Base-by-base conservation (phyloP, 1,140 invertebrate genomes). In the Brachionus rubens region DNA sequence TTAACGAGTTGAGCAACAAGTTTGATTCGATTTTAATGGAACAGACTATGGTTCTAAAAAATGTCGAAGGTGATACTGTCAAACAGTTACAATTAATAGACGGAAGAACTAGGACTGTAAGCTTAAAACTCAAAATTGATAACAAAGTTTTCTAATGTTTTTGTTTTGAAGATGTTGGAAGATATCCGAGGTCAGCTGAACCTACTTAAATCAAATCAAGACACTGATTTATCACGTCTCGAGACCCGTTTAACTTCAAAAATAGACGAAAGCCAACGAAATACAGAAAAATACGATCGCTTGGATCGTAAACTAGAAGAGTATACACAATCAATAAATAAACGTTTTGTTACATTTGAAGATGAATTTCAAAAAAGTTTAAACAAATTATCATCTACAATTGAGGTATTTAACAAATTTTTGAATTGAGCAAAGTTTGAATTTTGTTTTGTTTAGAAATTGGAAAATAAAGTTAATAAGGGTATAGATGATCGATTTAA, bases 31-130 rank as follows among this genome's bases (percentile, higher is more conserved):
- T 76, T 9, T 56, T 76, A 43, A 56, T 33, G 21, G 72, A 76
- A 33, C 72, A 76, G 33, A 76, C 72, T 16, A 76, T 76, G 48
- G 72, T 76, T 1, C 24, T 76, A 16, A 76, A 76, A 47, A 76
- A 76, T 62, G 72, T 76, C 1, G 72, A 76, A 56, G 72, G 72
- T 26, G 72, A 76, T 47, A 56, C 72, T 10, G n/a, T 76, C 10
- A 76, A 76, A 30, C 48, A 76, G 16, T 12, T 76, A n/a, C 72
- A 76, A 46, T 46, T 76, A 43, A 36, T 76, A 19, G 72, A 76
- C 21, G 52, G 48, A 46, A 76, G 47, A 26, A 76, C 72, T 36
- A 30, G 72, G 24, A 76, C 50, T 3, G 48, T 76, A 54, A 75
- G 21, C 16, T 41, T 24, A 5, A 36, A n/a, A 12, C 1, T 75